These are phyloP conservation scores for Melopsittacus undulatus DNA, from an alignment of 2,797 vertebrate genomes.

Conservation along the genomic window DNA sequence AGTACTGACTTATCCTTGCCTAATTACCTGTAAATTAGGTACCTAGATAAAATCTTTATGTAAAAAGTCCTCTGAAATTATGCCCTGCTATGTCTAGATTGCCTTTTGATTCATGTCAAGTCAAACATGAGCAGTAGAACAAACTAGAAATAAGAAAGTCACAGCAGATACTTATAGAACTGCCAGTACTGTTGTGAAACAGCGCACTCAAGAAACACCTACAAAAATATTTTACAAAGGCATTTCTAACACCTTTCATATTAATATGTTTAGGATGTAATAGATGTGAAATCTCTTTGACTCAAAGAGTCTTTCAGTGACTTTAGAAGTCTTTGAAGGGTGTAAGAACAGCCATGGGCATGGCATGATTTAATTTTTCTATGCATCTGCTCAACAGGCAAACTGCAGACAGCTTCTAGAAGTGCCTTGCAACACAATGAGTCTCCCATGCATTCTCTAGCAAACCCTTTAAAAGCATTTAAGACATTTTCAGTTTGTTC, in stretches of 20 bases:
- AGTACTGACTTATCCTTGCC: not conserved
- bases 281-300: slow-evolving; percentile 48
- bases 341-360: not conserved
- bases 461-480: not conserved
- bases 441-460: not conserved
- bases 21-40: not conserved
- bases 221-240: slow-evolving; percentile 1
- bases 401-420: not conserved
- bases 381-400: not conserved
- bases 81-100: not conserved
- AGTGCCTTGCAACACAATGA: not conserved
- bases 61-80: not conserved
- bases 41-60: not conserved
- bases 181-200: not conserved
- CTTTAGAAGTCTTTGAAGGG: not conserved
- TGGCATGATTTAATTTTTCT: not conserved
- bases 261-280: slow-evolving; percentile 10
- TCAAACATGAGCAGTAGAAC: not conserved
- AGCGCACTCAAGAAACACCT: not conserved
- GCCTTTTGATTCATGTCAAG: not conserved
- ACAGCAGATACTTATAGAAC: not conserved
- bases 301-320: not conserved
- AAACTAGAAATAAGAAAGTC: not conserved
- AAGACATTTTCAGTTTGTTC: not conserved
- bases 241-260: slow-evolving; percentile 42